These are phyloP conservation scores for Hermaeophaga mercurialis DNA, from an alignment of 2,888 invertebrate genomes.

Conservation along the genomic window DNA sequence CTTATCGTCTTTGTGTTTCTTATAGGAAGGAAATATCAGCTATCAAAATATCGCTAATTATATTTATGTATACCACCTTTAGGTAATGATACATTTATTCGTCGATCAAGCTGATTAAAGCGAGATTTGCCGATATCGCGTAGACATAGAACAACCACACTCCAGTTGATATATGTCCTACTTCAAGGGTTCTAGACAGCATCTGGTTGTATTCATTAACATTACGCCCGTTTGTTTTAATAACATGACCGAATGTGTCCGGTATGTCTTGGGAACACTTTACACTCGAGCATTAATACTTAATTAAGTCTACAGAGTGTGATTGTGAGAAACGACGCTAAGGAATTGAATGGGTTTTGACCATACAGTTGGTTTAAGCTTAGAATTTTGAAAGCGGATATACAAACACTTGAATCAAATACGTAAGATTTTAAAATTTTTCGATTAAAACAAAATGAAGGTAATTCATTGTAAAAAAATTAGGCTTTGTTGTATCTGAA, in stretches of 20 bases:
- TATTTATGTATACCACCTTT: neutral
- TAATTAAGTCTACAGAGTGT: neutral
- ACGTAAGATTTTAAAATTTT: no score
- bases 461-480: no score
- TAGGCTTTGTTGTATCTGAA: no score
- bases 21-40: no score
- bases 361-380: no score
- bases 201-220: slow-evolving; percentile 21
- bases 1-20: no score
- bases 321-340: no score
- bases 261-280: slow-evolving; percentile 6
- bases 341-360: no score
- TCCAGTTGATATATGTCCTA: slow-evolving; percentile 7
- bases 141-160: neutral
- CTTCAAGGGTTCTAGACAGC: slow-evolving; percentile 8
- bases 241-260: slow-evolving; percentile 17
- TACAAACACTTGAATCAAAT: no score
- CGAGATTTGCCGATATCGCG: neutral
- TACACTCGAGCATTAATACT: neutral
- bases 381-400: no score
- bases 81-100: slow-evolving; percentile 3
- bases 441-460: no score
- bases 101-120: slow-evolving; percentile 1
- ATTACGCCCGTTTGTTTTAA: slow-evolving; percentile 18
- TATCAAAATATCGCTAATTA: no score